A percentile compares a stretch with the other conserved stretches of the same genome.
Evolutionary conservation across 2,888 invertebrate genomes (phyloP).

Genomic region (Drosophila lutescens): DNA sequence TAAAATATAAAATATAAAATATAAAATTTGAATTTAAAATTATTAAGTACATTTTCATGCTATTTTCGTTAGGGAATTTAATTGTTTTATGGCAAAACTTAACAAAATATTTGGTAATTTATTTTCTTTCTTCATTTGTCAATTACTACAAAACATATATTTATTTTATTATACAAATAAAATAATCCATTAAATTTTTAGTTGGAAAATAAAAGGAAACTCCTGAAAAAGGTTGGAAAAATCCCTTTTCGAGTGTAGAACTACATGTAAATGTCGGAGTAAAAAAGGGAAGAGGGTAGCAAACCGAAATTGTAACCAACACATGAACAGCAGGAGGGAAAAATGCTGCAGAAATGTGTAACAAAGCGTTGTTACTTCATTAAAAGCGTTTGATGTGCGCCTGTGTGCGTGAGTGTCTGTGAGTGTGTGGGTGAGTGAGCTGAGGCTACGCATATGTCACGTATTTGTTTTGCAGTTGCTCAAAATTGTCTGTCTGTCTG

Average conservation of each 20-base stretch:
- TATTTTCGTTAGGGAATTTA: no score
- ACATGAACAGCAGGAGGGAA: slow-evolving; percentile 3
- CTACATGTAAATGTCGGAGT: slow-evolving; percentile 47
- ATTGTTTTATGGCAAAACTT: no score
- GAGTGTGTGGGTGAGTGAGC: slow-evolving; percentile 7
- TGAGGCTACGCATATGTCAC: slow-evolving; percentile 39
- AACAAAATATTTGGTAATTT: no score
- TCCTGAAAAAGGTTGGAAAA: background rate
- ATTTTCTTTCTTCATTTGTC: no score
- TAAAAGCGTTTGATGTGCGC: slow-evolving; percentile 37
- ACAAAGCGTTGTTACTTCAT: slow-evolving; percentile 47
- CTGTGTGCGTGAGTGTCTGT: slow-evolving; percentile 23
- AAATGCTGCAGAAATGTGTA: slow-evolving; percentile 19
- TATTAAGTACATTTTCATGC: no score
- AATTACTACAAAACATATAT: no score
- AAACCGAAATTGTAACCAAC: slow-evolving; percentile 6
- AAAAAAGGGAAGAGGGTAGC: background rate
- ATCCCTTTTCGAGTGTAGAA: slow-evolving; percentile 9
- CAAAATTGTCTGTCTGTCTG: slow-evolving; percentile 12
- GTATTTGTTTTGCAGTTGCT: slow-evolving; percentile 39
- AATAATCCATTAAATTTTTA: no score
- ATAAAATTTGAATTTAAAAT: no score
- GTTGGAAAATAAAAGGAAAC: no score
- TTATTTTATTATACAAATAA: no score
- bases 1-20: no score